phyloP scores from a whole-genome alignment of 2,797 vertebrate species.

The Danionella dracula region DNA sequence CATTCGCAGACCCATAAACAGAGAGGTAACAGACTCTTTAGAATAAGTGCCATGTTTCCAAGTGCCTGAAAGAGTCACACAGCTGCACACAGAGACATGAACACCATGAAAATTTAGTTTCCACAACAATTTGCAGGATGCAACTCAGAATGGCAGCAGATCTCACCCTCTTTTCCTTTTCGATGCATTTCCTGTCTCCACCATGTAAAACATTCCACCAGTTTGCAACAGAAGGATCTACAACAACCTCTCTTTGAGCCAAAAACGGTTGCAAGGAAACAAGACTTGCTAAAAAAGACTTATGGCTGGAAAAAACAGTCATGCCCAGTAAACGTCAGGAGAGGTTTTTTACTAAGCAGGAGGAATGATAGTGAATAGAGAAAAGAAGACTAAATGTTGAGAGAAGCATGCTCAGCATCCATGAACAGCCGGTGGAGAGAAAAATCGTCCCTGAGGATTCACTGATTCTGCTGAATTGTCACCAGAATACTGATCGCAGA shows the following conservation, averaged over 20 bases:
- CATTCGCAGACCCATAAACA: neutral
- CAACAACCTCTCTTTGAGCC: neutral
- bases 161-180: neutral
- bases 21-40: neutral
- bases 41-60: no score
- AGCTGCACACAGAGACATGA: no score
- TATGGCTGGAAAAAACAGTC: conserved; percentile 16
- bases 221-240: neutral
- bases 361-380: neutral
- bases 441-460: conserved; percentile 58
- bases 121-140: no score
- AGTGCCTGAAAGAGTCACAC: no score
- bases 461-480: conserved; percentile 62
- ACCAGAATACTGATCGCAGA: conserved; percentile 65
- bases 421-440: conserved; percentile 52
- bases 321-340: conserved; percentile 20
- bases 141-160: neutral
- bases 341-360: conserved; percentile 4
- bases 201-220: neutral
- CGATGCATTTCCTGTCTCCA: neutral
- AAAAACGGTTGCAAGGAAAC: conserved; percentile 16
- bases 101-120: no score
- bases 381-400: conserved; percentile 52
- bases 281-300: conserved; percentile 24
- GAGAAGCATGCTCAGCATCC: conserved; percentile 61